Percentiles rank a stretch among this genome's conserved stretches.
Evolutionary conservation across 2,888 invertebrate genomes (phyloP).

Genomic region (Hololepta plana): DNA sequence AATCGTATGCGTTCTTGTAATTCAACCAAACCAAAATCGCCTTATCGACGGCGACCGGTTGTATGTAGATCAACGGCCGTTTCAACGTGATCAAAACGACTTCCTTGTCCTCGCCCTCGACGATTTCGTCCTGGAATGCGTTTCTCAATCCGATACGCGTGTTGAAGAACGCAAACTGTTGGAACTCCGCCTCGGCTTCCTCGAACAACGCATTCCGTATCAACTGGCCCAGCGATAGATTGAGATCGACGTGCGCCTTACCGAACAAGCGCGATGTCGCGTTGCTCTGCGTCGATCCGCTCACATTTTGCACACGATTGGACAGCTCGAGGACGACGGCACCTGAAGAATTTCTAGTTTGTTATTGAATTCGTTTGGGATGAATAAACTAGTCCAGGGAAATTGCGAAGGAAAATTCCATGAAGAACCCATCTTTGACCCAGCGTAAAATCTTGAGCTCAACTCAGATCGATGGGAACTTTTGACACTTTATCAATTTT

Average conservation of each 20-base stretch:
- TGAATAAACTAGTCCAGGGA: too few species aligned
- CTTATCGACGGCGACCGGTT: constrained; percentile 94
- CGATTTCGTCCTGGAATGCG: constrained; percentile 60
- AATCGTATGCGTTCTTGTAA: constrained; percentile 98
- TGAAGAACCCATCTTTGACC: too few species aligned
- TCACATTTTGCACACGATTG: constrained; percentile 79
- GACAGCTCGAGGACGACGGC: constrained; percentile 84
- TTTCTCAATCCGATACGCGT: constrained; percentile 59
- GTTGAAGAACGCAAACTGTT: constrained; percentile 95
- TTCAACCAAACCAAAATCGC: constrained; percentile 98
- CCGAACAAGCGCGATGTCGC: constrained; percentile 52
- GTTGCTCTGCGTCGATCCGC: constrained; percentile 32
- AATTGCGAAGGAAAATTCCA: too few species aligned
- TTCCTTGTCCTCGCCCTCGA: constrained; percentile 66
- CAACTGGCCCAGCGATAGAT: constrained; percentile 87
- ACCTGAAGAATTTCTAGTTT: too few species aligned
- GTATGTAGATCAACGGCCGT: constrained; percentile 87
- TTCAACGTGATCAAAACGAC: constrained; percentile 81
- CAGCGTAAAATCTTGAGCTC: too few species aligned
- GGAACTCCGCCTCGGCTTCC: constrained; percentile 94
- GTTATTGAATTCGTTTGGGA: too few species aligned
- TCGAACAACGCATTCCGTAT: constrained; percentile 88
- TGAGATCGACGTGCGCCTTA: constrained; percentile 81
- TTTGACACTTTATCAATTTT: too few species aligned
- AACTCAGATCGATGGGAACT: too few species aligned